Conservation (phyloP, 2,888 invertebrate genomes). For the Tinea trinotella region DNA sequence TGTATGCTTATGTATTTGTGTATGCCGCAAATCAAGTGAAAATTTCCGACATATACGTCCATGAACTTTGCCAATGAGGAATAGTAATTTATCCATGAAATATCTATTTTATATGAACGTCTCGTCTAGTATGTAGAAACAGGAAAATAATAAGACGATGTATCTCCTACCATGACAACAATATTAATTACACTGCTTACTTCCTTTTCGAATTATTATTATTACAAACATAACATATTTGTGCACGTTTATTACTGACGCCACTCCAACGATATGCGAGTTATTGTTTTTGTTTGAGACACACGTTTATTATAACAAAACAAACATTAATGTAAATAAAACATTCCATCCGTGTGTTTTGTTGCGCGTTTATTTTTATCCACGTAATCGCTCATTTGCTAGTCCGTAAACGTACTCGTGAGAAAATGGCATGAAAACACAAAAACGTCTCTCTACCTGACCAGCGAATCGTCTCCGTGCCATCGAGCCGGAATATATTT, state of each 20-base stretch:
- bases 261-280: not conserved
- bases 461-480: conserved; percentile 46
- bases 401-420: conserved; percentile 48
- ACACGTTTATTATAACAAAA: not conserved
- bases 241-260: not conserved
- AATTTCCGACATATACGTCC: not conserved
- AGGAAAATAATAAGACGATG: conserved; percentile 3
- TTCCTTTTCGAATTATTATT: conserved; percentile 11
- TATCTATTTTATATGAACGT: not conserved
- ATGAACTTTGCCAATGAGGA: not conserved
- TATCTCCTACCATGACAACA: conserved; percentile 7
- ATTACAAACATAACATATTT: not conserved
- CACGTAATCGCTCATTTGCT: conserved; percentile 5
- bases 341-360: not conserved
- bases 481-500: conserved; percentile 51
- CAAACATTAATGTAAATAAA: not conserved
- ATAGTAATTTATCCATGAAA: not conserved
- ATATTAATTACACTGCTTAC: conserved; percentile 7
- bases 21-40: conserved; percentile 10
- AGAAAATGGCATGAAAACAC: conserved; percentile 48
- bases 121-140: not conserved
- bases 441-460: conserved; percentile 30
- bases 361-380: conserved; percentile 6
- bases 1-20: too few species aligned
- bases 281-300: not conserved